Base-by-base conservation (phyloP, 2,113 vertebrate species). In the Pygoscelis adeliae region DNA sequence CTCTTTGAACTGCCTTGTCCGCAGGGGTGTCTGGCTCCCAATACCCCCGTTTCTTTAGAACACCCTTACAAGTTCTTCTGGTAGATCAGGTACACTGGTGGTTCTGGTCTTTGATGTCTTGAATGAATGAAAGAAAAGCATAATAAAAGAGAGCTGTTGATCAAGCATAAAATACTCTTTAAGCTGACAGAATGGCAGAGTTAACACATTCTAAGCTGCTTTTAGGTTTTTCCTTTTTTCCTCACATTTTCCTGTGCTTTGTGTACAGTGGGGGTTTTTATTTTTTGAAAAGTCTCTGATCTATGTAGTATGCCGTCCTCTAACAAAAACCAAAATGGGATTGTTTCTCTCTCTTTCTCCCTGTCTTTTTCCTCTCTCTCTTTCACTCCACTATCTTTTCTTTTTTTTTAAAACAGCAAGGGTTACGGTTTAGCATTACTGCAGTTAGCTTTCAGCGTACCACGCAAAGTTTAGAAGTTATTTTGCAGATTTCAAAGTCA, bases 151-250 rank as follows among this genome's bases (percentile, higher is more conserved):
- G 98, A 98, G 98, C 98, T 98, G 98, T 98, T 99, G 98, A 98
- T 99, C 98, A 99, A 99, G 98, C 98, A 99, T 98, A 98, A 98
- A 99, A 98, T 98, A 98, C 98, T 98, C 98, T 99, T 98, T 99
- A 98, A 98, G 98, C 98, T 98, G 98, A 98, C 98, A 98, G 98
- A 98, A 99, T 98, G 98, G 98, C 98, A 98, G 98, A 98, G 98
- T 98, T 99, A 99, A 99, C 98, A 99, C 98, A 98, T 98, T 98
- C 98, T 99, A 99, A 99, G 98, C 98, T 98, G 98, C 98, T 98
- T 99, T 98, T 98, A 97, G 96, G 96, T 97, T 98, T 97, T 97
- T 89, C 96, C 97, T 97, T 98, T 98, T 97, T 97, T 96, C 98
- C 97, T 97, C 98, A 97, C 98, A 98, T 98, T 99, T 98, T 98